These are phyloP conservation scores for Sepioteuthis lessoniana DNA, from an alignment of 2,888 invertebrate genomes.

Conservation along the genomic window DNA sequence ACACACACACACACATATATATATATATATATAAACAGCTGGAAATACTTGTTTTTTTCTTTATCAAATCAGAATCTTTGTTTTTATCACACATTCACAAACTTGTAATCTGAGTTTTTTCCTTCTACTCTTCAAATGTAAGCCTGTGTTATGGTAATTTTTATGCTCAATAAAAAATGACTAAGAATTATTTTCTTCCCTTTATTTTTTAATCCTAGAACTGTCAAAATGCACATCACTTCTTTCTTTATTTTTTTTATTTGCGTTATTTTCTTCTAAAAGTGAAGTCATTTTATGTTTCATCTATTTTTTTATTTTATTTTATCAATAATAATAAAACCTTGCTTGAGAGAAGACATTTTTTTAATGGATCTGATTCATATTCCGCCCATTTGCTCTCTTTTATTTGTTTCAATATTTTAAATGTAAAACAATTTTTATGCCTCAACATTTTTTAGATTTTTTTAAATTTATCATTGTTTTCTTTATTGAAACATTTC, in stretches of 20 bases:
- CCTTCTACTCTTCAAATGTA: background rate
- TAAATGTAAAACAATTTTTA: background rate
- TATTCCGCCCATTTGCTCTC: background rate
- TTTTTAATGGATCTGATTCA: background rate
- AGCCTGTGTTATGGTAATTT: background rate
- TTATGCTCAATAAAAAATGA: background rate
- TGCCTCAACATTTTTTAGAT: background rate
- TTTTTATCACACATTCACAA: background rate
- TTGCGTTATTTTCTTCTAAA: slow-evolving; percentile 3
- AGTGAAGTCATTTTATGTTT: background rate
- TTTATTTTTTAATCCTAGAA: background rate
- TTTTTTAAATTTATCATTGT: background rate
- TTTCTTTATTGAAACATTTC: background rate
- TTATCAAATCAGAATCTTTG: background rate
- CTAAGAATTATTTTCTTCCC: background rate
- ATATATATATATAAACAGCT: too few species aligned
- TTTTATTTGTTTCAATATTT: background rate
- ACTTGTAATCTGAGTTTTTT: too few species aligned
- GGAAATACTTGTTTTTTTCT: too few species aligned
- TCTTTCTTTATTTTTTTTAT: background rate
- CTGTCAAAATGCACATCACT: background rate
- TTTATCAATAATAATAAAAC: background rate
- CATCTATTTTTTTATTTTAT: background rate
- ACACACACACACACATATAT: too few species aligned
- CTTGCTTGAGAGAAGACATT: background rate